Base-by-base conservation (phyloP, 1,140 invertebrate genomes). In the Atta texana region DNA sequence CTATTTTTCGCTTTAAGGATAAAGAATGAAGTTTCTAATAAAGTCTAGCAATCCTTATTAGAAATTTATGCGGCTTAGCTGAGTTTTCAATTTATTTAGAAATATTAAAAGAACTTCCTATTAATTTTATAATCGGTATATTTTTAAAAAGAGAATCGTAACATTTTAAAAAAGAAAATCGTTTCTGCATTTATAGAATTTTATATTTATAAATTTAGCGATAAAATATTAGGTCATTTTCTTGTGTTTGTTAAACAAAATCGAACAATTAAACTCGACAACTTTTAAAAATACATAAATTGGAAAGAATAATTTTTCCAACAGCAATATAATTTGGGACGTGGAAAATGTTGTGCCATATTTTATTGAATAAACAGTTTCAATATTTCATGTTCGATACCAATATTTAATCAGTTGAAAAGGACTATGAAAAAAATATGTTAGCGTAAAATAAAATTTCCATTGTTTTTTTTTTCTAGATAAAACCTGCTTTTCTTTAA, bases 291-390 rank as follows among this genome's bases (percentile, higher is more conserved):
- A 75, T 8, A 24, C 16, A 71, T 24, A 71, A 81, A 71, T 59
- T 3, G 6, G 16, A 71, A 44, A 12, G 5, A 44, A 44, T 53
- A 44, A 18, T 39, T 51, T 75, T 75, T 63, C 4, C 44, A 59
- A 16, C 55, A 24, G 31, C 16, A 57, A 64, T 68, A 68, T 82
- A 57, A 24, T 57, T 74, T 1, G 34, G 7, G 18, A 3, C 28
- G 10, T 7, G 10, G 24, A 16, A 14, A 84, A 59, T 12, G 34
- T 82, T 72, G 21, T n/a, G 18, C 14, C 28, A 55, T 74, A 63
- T 63, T 75, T 84, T 51, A 51, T 57, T 61, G 12, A 55, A 49
- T 74, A 21, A 81, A 81, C 39, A n/a, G 72, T 74, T 71, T 69
- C 39, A 12, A 6, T 6, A 44, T 49, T 82, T 39, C 24, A 61